Conservation (phyloP, 2,113 vertebrate species). For the Helogale parvula region DNA sequence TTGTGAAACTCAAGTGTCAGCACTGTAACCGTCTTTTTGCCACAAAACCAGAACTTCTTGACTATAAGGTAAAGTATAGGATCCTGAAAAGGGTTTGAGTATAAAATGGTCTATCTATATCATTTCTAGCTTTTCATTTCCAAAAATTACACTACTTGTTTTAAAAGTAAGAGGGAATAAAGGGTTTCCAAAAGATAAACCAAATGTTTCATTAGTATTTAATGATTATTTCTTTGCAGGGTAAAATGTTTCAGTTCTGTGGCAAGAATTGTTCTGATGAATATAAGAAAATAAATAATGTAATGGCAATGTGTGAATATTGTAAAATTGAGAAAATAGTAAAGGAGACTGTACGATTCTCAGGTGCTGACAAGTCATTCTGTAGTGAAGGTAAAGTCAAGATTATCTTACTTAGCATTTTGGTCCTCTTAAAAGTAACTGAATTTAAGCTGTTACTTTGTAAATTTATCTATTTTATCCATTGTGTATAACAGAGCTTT, state of each 20-base stretch:
- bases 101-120: background rate
- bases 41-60: conserved; percentile 93
- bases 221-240: conserved; percentile 86
- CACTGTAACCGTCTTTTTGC: conserved; percentile 90
- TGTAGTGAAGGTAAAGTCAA: conserved; percentile 94
- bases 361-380: conserved; percentile 92
- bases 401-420: conserved; percentile 46
- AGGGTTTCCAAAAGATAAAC: conserved; percentile 43
- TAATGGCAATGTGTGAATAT: conserved; percentile 94
- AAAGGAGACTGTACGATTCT: conserved; percentile 92
- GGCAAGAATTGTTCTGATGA: conserved; percentile 91
- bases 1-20: conserved; percentile 90
- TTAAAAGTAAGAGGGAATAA: conserved; percentile 49
- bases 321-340: conserved; percentile 95
- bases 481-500: background rate
- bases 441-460: background rate
- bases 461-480: background rate
- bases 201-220: conserved; percentile 53
- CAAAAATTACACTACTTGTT: conserved; percentile 16
- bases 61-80: conserved; percentile 91
- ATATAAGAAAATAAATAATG: conserved; percentile 91
- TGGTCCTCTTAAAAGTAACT: conserved; percentile 44
- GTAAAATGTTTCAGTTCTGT: conserved; percentile 95
- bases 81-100: conserved; percentile 40
- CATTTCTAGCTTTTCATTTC: conserved; percentile 39